A percentile compares a stretch with the other conserved stretches of the same genome.
Evolutionary conservation across 1,140 invertebrate genomes (phyloP).

Genomic region (Drusus annulatus): DNA sequence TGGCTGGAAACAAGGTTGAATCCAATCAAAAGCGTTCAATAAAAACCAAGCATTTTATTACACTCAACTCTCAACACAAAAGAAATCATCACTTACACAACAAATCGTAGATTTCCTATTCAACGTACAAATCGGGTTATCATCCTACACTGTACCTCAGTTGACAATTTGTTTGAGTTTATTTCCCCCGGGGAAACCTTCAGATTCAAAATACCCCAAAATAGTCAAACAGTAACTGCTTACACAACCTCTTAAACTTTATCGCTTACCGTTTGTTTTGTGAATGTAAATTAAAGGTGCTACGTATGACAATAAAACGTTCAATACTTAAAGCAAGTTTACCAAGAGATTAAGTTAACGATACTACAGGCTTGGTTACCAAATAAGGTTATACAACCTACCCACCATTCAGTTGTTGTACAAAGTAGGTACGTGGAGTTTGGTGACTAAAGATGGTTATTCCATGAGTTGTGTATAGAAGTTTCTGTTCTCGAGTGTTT

Average conservation of each 20-base stretch:
- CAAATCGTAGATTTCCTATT: neutral
- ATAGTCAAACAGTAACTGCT: conserved; percentile 32
- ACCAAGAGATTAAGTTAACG: conserved; percentile 27
- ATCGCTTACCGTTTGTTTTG: conserved; percentile 35
- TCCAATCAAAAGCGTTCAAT: too few relatives aligned
- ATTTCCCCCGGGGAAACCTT: conserved; percentile 1
- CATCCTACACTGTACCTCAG: neutral
- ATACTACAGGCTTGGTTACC: conserved; percentile 5
- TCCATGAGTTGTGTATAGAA: too few relatives aligned
- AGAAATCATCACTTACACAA: neutral
- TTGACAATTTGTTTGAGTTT: conserved; percentile 34
- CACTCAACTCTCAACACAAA: too few relatives aligned
- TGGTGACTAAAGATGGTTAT: too few relatives aligned
- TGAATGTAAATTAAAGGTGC: conserved; percentile 29
- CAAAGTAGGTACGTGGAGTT: too few relatives aligned
- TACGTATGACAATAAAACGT: conserved; percentile 27
- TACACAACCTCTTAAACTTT: conserved; percentile 28
- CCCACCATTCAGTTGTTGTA: too few relatives aligned
- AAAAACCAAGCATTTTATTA: too few relatives aligned
- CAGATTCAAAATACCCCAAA: neutral
- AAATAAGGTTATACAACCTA: neutral
- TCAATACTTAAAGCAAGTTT: conserved; percentile 16
- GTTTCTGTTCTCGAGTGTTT: too few relatives aligned
- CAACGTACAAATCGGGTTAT: conserved; percentile 3
- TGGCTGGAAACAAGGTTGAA: too few relatives aligned